Conservation (phyloP, 1,140 invertebrate species). For the Procambarus clarkii region DNA sequence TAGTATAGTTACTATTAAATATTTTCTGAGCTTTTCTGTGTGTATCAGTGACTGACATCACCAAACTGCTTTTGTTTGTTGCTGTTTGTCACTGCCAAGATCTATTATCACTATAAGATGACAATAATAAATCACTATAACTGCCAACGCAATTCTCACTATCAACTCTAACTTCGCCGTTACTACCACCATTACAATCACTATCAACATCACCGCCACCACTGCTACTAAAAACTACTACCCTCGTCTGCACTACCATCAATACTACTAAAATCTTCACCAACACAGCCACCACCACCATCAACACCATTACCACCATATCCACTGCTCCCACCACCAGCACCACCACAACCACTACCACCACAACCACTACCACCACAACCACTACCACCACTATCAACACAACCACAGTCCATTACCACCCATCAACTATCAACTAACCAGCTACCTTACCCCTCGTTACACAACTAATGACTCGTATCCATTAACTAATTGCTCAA, state of each 20-base stretch:
- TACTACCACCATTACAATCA: background rate
- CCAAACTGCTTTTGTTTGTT: too few relatives aligned
- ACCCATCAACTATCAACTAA: too few relatives aligned
- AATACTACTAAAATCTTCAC: background rate
- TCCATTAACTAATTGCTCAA: constrained; percentile 41
- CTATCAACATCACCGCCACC: background rate
- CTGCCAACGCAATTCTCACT: background rate
- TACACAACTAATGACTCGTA: constrained; percentile 25
- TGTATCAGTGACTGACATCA: too few relatives aligned
- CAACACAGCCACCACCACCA: background rate
- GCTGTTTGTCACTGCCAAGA: too few relatives aligned
- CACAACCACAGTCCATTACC: too few relatives aligned
- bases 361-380: background rate
- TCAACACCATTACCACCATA: background rate
- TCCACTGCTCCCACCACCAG: background rate
- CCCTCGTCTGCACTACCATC: background rate
- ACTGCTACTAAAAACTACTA: background rate
- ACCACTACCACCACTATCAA: too few relatives aligned
- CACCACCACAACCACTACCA: constrained; percentile 17
- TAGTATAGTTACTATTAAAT: too few relatives aligned
- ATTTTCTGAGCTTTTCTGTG: too few relatives aligned
- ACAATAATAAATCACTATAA: background rate
- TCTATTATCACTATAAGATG: too few relatives aligned
- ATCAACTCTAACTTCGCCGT: background rate
- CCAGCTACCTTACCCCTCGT: background rate